Evolutionary conservation across 2,113 vertebrate genomes (phyloP).

Genomic region (Panthera leo): DNA sequence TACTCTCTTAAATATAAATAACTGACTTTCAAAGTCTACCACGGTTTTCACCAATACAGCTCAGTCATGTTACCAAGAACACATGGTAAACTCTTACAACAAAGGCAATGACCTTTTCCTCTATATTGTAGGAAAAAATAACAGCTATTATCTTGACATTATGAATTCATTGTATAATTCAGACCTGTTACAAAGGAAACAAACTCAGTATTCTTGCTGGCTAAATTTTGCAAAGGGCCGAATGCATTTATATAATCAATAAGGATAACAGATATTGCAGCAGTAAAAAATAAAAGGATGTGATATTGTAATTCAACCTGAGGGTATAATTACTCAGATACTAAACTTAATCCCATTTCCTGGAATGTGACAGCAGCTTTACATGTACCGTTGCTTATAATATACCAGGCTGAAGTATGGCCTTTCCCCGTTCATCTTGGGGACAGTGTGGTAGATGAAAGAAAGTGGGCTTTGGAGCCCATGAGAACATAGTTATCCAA

Average conservation of each 20-base stretch:
- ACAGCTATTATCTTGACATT: too few species aligned
- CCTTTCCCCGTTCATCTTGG: not conserved
- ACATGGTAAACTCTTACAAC: too few species aligned
- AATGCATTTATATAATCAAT: slow-evolving; percentile 32
- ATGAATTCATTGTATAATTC: too few species aligned
- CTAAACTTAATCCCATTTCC: not conserved
- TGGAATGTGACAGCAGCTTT: not conserved
- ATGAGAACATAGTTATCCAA: too few species aligned
- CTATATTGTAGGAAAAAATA: too few species aligned
- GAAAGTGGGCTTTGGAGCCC: too few species aligned
- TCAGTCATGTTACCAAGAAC: too few species aligned
- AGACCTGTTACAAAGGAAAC: too few species aligned
- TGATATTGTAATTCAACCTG: not conserved
- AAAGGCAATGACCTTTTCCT: too few species aligned
- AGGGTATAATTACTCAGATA: slow-evolving; percentile 3
- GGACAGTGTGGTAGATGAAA: not conserved
- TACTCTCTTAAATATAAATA: too few species aligned
- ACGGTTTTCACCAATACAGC: too few species aligned
- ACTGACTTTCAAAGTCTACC: too few species aligned
- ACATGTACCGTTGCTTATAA: not conserved
- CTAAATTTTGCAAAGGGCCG: not conserved
- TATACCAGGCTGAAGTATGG: not conserved
- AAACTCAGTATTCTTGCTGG: not conserved
- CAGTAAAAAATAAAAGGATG: not conserved
- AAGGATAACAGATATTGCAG: not conserved